Evolutionary conservation across 2,888 invertebrate species (phyloP).

Genomic region (Archips crataeganus): DNA sequence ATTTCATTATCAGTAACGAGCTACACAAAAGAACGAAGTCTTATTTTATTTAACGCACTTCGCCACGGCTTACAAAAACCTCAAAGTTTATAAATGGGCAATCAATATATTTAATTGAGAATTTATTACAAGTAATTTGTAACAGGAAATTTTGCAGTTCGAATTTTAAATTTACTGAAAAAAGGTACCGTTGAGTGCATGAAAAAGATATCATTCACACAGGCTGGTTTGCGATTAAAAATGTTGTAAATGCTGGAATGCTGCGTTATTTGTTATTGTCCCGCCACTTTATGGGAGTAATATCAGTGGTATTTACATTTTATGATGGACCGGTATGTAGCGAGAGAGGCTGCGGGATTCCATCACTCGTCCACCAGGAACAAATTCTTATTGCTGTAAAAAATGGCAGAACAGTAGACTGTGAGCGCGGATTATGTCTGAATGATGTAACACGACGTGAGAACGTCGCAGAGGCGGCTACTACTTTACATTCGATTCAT

Average conservation of each 20-base stretch:
- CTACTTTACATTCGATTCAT: neutral
- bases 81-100: slow-evolving; percentile 22
- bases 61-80: slow-evolving; percentile 16
- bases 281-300: slow-evolving; percentile 67
- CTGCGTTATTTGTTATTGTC: slow-evolving; percentile 65
- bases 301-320: slow-evolving; percentile 75
- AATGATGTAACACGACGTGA: slow-evolving; percentile 68
- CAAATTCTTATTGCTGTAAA: slow-evolving; percentile 73
- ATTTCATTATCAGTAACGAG: slow-evolving; percentile 18
- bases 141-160: slow-evolving; percentile 29
- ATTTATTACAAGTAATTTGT: slow-evolving; percentile 24
- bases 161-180: slow-evolving; percentile 38
- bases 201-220: slow-evolving; percentile 63
- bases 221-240: slow-evolving; percentile 54
- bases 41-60: slow-evolving; percentile 27
- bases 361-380: slow-evolving; percentile 78
- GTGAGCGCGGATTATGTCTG: slow-evolving; percentile 73
- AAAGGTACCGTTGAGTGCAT: slow-evolving; percentile 50
- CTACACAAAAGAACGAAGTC: slow-evolving; percentile 3
- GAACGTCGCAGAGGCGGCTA: slow-evolving; percentile 50
- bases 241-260: slow-evolving; percentile 50
- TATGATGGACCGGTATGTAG: slow-evolving; percentile 76
- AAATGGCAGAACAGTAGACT: slow-evolving; percentile 64
- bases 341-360: slow-evolving; percentile 66
- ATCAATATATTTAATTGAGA: slow-evolving; percentile 37